phyloP scores from a whole-genome alignment of 2,113 vertebrate genomes.

The Cynoglossus semilaevis region DNA sequence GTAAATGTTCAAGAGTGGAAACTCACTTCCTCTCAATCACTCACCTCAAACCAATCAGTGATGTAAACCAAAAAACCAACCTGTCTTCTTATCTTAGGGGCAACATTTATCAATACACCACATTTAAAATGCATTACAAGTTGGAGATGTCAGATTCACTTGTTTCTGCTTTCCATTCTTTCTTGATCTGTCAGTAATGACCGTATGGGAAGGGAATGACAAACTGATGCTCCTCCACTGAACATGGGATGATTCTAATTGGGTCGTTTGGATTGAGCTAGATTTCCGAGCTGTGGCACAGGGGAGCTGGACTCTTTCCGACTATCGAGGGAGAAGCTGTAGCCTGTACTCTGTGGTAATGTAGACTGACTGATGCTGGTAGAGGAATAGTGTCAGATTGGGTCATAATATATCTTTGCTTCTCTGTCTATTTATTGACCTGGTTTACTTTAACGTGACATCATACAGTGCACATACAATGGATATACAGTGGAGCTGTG shows the following conservation, averaged over 20 bases:
- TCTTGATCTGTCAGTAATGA: slow-evolving; percentile 14
- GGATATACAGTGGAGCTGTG: too few species aligned
- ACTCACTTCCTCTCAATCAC: background rate
- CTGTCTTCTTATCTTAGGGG: too few species aligned
- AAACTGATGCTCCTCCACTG: slow-evolving; percentile 23
- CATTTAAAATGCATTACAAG: too few species aligned
- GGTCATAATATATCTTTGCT: background rate
- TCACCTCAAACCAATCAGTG: too few species aligned
- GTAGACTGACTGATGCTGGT: slow-evolving; percentile 20
- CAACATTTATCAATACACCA: too few species aligned
- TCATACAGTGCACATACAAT: too few species aligned
- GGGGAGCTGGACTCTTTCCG: slow-evolving; percentile 71
- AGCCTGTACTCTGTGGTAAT: slow-evolving; percentile 24
- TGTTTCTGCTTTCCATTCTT: background rate
- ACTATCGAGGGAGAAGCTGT: slow-evolving; percentile 48
- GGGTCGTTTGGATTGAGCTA: slow-evolving; percentile 62
- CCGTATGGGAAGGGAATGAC: slow-evolving; percentile 11
- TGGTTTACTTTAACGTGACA: background rate
- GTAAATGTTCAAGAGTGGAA: too few species aligned
- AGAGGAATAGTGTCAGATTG: background rate
- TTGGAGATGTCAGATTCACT: background rate
- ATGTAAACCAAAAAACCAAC: too few species aligned
- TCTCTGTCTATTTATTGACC: background rate
- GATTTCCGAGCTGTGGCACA: slow-evolving; percentile 55
- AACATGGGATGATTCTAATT: slow-evolving; percentile 61